These are phyloP conservation scores for Muntiacus muntjak DNA, from an alignment of 2,113 vertebrate genomes.

Conservation along the genomic window DNA sequence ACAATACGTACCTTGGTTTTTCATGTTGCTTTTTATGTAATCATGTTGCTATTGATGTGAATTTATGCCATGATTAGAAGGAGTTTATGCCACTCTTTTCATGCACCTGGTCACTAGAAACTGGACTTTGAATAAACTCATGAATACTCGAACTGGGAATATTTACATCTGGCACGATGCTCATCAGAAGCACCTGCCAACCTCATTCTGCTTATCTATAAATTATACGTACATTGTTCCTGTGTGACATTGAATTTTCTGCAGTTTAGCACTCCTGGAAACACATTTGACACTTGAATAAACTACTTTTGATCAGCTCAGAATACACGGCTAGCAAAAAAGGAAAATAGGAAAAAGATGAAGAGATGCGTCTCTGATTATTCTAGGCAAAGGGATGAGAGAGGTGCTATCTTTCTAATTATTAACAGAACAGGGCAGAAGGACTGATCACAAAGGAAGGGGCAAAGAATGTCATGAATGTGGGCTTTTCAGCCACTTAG, in stretches of 20 bases:
- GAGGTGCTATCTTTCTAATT: background rate
- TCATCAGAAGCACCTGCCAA: background rate
- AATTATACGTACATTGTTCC: slow-evolving; percentile 38
- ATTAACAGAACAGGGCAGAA: background rate
- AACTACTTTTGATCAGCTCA: slow-evolving; percentile 56
- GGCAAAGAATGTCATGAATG: background rate
- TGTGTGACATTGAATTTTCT: background rate
- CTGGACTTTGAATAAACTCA: background rate
- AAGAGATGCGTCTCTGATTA: slow-evolving; percentile 21
- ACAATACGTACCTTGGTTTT: background rate
- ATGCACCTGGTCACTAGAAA: background rate
- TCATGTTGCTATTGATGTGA: background rate
- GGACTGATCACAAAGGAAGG: background rate
- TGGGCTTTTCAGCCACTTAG: background rate
- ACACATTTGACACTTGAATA: slow-evolving; percentile 57
- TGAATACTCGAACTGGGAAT: background rate
- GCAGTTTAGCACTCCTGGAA: slow-evolving; percentile 17
- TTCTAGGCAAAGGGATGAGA: background rate
- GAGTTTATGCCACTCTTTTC: background rate
- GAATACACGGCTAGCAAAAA: background rate
- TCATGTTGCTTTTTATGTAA: background rate
- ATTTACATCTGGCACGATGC: background rate
- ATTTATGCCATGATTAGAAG: background rate
- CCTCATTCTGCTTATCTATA: slow-evolving; percentile 48
- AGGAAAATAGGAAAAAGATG: background rate